These are phyloP conservation scores for Pyrocephalus nanus DNA, from an alignment of 2,797 vertebrate species.

Conservation along the genomic window DNA sequence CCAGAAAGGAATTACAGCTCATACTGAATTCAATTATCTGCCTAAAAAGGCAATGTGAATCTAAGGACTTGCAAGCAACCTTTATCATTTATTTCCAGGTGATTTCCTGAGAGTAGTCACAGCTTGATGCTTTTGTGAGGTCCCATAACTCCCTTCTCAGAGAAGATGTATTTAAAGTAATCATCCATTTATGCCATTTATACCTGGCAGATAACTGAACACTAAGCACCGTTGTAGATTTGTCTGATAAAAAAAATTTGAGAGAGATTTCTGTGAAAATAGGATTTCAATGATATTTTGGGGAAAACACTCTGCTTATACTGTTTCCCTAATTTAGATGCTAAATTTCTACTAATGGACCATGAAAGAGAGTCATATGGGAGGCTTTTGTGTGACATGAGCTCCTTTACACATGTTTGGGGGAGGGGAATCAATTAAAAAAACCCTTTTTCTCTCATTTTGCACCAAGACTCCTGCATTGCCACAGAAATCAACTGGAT, in stretches of 20 bases:
- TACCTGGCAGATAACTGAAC: conserved; percentile 73
- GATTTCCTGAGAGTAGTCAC: conserved; percentile 72
- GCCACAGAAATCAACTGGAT: neutral
- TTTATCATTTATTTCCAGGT: conserved; percentile 76
- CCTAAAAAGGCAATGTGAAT: conserved; percentile 62
- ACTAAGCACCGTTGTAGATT: conserved; percentile 66
- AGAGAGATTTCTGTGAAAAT: conserved; percentile 70
- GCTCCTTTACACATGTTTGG: neutral
- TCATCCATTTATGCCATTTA: conserved; percentile 80
- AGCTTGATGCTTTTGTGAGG: conserved; percentile 76
- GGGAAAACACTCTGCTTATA: conserved; percentile 68
- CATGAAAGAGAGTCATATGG: neutral
- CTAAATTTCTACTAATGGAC: conserved; percentile 46
- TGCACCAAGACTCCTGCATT: neutral
- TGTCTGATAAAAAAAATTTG: conserved; percentile 69
- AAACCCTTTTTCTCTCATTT: neutral
- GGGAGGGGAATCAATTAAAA: neutral
- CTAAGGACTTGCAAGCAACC: conserved; percentile 70
- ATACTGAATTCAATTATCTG: conserved; percentile 65
- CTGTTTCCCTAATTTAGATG: conserved; percentile 56
- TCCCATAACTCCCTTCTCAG: conserved; percentile 73
- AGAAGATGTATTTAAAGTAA: conserved; percentile 78
- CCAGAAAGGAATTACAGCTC: conserved; percentile 41
- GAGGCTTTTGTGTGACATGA: conserved; percentile 13
- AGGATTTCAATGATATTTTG: conserved; percentile 75